These are phyloP conservation scores for Zosterops hypoxanthus DNA, from an alignment of 2,113 vertebrate genomes.

Conservation along the genomic window DNA sequence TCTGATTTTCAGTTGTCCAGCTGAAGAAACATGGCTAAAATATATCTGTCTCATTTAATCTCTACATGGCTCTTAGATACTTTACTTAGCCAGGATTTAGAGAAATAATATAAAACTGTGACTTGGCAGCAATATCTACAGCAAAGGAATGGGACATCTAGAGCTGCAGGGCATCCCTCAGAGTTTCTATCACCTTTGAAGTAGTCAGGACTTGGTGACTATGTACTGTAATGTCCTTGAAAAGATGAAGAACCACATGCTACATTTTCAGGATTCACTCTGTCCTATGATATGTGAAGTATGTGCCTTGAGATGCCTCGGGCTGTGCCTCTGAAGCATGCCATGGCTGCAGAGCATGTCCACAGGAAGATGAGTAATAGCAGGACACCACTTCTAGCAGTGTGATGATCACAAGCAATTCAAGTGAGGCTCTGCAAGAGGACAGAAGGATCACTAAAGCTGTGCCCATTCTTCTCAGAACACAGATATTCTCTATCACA, in stretches of 20 bases:
- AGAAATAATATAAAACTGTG: not conserved
- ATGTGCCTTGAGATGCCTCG: rapidly evolving
- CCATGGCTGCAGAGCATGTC: not conserved
- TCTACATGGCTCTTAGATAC: not conserved
- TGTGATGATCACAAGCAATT: not conserved
- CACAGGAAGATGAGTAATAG: not conserved
- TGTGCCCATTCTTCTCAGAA: not conserved
- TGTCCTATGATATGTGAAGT: not conserved
- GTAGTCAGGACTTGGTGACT: not conserved
- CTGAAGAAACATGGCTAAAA: not conserved
- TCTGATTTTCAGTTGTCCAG: not conserved
- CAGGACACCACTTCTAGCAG: not conserved
- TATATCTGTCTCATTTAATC: not conserved
- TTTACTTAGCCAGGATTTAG: not conserved
- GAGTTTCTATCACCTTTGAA: not conserved
- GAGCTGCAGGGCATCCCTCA: not conserved
- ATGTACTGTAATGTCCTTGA: rapidly evolving
- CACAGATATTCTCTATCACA: not conserved
- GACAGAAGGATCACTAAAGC: not conserved
- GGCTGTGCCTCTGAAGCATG: not conserved
- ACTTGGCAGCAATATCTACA: not conserved
- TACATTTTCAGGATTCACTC: not conserved
- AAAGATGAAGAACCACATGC: not conserved
- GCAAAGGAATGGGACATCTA: not conserved
- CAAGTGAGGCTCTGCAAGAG: not conserved